Evolutionary conservation across 2,888 invertebrate genomes (phyloP).

Genomic region (Tipula helvola): DNA sequence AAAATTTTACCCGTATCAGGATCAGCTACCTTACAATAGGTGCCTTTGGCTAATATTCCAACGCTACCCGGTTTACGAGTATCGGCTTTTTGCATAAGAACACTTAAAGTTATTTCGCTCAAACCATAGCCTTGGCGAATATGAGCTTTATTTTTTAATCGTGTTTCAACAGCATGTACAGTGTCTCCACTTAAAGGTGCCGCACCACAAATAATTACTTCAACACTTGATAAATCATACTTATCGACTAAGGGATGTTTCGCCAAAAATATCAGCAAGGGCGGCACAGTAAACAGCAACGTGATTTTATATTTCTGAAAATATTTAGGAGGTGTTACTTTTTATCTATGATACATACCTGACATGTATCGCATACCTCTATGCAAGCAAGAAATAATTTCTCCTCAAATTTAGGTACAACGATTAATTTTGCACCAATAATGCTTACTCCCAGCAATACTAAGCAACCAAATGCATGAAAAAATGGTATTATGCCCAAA

Average conservation of each 20-base stretch:
- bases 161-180: conserved; percentile 40
- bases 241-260: conserved; percentile 66
- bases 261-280: conserved; percentile 68
- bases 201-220: conserved; percentile 63
- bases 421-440: conserved; percentile 44
- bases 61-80: conserved; percentile 48
- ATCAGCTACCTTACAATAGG: conserved; percentile 50
- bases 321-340: not conserved
- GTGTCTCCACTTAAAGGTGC: conserved; percentile 67
- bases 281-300: conserved; percentile 63
- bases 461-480: conserved; percentile 69
- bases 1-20: conserved; percentile 42
- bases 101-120: conserved; percentile 60
- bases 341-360: too few species aligned
- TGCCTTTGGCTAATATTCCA: conserved; percentile 51
- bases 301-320: conserved; percentile 42
- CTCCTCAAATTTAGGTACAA: conserved; percentile 54
- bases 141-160: conserved; percentile 28
- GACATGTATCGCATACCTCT: conserved; percentile 29
- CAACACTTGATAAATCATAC: conserved; percentile 61
- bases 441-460: conserved; percentile 45
- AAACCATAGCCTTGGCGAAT: conserved; percentile 67
- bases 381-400: conserved; percentile 59
- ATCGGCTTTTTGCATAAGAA: conserved; percentile 33
- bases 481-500: conserved; percentile 68